Conservation (phyloP, 2,113 vertebrate species). For the Helogale parvula region DNA sequence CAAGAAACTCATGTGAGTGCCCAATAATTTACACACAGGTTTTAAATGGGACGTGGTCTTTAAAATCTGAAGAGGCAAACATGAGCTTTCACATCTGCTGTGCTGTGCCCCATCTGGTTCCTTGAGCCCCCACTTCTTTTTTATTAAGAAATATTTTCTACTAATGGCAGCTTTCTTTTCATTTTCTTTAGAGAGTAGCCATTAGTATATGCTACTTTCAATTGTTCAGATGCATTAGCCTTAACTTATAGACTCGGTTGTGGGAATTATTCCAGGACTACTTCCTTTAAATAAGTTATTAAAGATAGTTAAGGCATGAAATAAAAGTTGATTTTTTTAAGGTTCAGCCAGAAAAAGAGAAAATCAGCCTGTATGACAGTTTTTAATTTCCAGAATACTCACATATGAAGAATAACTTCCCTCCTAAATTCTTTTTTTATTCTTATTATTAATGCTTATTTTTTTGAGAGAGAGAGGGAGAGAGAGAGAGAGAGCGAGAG, state of each 20-base stretch:
- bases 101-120: not conserved
- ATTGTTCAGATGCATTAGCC: not conserved
- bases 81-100: not conserved
- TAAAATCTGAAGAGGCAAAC: not conserved
- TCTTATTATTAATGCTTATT: too few relatives aligned
- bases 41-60: not conserved
- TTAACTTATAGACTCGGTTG: not conserved
- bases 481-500: too few relatives aligned
- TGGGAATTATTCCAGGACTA: not conserved
- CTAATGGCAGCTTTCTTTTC: not conserved
- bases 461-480: too few relatives aligned
- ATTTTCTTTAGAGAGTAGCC: conserved; percentile 11
- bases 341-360: not conserved
- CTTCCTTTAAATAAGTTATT: not conserved
- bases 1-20: not conserved
- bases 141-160: not conserved
- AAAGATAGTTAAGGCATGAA: not conserved
- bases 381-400: conserved; percentile 32
- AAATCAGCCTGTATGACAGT: not conserved
- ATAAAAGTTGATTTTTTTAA: not conserved
- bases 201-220: not conserved
- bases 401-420: not conserved
- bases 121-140: not conserved
- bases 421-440: too few relatives aligned
- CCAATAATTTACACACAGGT: not conserved